Conservation (phyloP, 2,888 invertebrate species). For the Pardosa pseudoannulata region DNA sequence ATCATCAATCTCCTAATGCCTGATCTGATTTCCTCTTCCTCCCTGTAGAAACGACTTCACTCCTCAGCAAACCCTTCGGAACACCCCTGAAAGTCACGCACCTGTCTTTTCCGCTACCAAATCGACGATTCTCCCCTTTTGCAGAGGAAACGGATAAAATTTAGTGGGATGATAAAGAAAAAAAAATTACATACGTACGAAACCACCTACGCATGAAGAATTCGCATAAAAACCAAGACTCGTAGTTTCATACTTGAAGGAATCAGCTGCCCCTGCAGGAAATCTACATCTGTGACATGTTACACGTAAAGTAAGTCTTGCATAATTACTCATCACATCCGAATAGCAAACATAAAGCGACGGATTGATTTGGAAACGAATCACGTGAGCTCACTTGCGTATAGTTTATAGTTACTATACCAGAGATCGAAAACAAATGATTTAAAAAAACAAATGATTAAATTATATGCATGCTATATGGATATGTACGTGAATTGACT, state of each 20-base stretch:
- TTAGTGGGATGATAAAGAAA: constrained; percentile 30
- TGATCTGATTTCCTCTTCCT: too few species aligned
- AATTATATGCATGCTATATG: too few species aligned
- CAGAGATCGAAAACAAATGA: too few species aligned
- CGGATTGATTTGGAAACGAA: too few species aligned
- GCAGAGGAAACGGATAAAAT: constrained; percentile 59
- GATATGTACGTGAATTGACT: too few species aligned
- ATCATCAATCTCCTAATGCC: too few species aligned
- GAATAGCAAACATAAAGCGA: background rate
- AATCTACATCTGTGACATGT: background rate
- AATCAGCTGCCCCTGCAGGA: background rate
- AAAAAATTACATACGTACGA: constrained; percentile 13
- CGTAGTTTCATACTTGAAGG: constrained; percentile 17
- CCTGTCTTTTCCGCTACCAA: constrained; percentile 26
- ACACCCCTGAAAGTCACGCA: constrained; percentile 22
- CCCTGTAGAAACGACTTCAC: too few species aligned
- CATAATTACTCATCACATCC: background rate
- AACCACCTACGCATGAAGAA: constrained; percentile 68
- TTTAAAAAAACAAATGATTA: too few species aligned
- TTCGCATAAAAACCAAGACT: constrained; percentile 41
- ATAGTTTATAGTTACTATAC: too few species aligned
- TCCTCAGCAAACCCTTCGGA: background rate
- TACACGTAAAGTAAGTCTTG: constrained; percentile 9
- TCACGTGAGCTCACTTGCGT: too few species aligned
- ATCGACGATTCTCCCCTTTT: constrained; percentile 37